These are phyloP conservation scores for Peromyscus eremicus DNA, from an alignment of 2,797 vertebrate genomes.

Conservation along the genomic window DNA sequence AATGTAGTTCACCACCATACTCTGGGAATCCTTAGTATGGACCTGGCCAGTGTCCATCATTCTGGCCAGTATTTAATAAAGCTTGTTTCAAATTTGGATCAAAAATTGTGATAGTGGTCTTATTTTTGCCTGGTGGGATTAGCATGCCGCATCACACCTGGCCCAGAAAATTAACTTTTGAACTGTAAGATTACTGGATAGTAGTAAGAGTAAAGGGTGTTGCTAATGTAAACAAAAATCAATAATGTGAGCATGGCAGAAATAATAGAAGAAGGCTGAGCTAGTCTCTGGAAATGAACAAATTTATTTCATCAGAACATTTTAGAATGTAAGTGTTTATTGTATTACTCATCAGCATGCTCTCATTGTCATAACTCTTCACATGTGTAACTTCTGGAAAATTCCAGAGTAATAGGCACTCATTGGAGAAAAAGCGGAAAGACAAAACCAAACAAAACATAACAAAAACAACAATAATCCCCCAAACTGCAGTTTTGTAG, in stretches of 20 bases:
- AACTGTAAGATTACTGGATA: not conserved
- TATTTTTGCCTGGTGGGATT: not conserved
- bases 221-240: slow-evolving; percentile 30
- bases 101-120: not conserved
- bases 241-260: not conserved
- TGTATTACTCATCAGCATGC: not conserved
- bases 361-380: not conserved
- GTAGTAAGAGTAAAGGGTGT: not conserved
- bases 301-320: not conserved
- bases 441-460: not conserved
- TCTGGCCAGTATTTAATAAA: not conserved
- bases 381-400: not conserved
- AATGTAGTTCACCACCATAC: not conserved
- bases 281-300: not conserved
- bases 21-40: not conserved
- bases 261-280: not conserved
- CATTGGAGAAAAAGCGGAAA: not conserved
- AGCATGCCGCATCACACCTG: not conserved
- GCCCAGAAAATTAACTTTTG: slow-evolving; percentile 25
- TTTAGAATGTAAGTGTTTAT: not conserved
- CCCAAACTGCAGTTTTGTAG: not conserved
- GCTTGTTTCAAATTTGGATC: not conserved
- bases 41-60: not conserved
- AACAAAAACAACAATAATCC: not conserved
- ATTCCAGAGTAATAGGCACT: not conserved